Percentiles rank a stretch among this genome's conserved stretches.
These are phyloP conservation scores for Ctenoplectra terminalis DNA, from an alignment of 1,140 invertebrate genomes.

Conservation along the genomic window DNA sequence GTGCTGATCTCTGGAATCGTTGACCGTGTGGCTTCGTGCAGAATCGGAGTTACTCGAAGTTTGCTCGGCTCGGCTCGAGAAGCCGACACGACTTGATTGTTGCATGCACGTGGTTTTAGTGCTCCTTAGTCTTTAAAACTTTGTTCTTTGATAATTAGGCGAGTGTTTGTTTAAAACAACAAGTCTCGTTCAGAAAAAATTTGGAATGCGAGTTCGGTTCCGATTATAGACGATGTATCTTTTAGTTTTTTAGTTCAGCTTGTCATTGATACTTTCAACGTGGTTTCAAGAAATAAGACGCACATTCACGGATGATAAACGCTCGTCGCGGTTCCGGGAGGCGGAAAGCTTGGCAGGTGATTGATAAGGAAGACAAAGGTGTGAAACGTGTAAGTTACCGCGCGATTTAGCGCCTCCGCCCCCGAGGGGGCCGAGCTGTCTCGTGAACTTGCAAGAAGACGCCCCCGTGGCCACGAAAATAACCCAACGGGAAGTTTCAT, in stretches of 20 bases:
- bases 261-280: too few relatives aligned
- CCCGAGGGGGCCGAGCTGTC: background rate
- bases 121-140: background rate
- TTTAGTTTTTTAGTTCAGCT: too few relatives aligned
- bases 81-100: background rate
- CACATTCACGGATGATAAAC: background rate
- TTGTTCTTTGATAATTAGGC: conserved; percentile 15
- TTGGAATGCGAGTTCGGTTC: background rate
- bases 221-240: too few relatives aligned
- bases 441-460: background rate
- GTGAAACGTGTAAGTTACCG: background rate
- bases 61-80: background rate
- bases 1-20: background rate
- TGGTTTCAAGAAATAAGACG: too few relatives aligned
- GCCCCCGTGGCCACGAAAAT: background rate
- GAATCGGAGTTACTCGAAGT: background rate
- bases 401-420: background rate
- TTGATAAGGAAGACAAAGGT: background rate
- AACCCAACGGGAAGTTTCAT: background rate
- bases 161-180: background rate
- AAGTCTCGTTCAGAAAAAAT: background rate
- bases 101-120: background rate
- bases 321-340: background rate
- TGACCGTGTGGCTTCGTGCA: background rate
- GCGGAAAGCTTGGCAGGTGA: background rate